Evolutionary conservation across 2,113 vertebrate genomes (phyloP), one percentile per base, ranked within the genome.

Genomic region (Calidris pugnax): DNA sequence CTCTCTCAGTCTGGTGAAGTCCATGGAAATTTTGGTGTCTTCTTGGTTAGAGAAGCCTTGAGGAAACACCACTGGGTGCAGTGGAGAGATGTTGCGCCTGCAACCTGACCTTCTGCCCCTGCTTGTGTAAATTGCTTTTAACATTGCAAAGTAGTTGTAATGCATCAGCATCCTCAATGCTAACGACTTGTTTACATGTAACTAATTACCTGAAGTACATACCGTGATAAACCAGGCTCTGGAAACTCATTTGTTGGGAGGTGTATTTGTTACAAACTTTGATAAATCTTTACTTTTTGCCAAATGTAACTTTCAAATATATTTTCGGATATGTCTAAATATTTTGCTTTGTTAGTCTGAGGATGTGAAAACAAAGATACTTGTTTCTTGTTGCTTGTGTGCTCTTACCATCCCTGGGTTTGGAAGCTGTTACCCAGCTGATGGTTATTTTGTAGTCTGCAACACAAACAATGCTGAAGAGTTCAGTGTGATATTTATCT

Each of bases 131-230:
- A 37, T 24, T 51, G 47, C 71, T 73, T 66, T 47, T 74, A 37
- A 33, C 20, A 5, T 18, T 24, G 33, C 1, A 5, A 53, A 73
- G 18, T 12, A 41, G 12, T n/a, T 83, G 50, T 59, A 50, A 43
- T 24, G 27, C 35, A 21, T 50, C 62, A 59, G 23, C 12, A 4
- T 79, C 69, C 56, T 39, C 30, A 27, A 1, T 69, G 30, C 55
- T 68, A n/a, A 47, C 1, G 6, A 7, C 20, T 53, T 74, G 4
- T 45, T 0, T 30, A 8, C 0, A 0, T 43, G 17, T 43, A 35
- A 68, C 56, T 56, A 9, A 79, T 74, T 80, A 27, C 16, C 59
- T 43, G 0, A 80, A 57, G 39, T 45, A 14, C 3, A 8, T 13
- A 4, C 2, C 32, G 1, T 27, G 33, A 37, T 43, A 66, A 79